These are phyloP conservation scores for Aphaenogaster rudis DNA, from an alignment of 1,140 invertebrate species.

Conservation along the genomic window DNA sequence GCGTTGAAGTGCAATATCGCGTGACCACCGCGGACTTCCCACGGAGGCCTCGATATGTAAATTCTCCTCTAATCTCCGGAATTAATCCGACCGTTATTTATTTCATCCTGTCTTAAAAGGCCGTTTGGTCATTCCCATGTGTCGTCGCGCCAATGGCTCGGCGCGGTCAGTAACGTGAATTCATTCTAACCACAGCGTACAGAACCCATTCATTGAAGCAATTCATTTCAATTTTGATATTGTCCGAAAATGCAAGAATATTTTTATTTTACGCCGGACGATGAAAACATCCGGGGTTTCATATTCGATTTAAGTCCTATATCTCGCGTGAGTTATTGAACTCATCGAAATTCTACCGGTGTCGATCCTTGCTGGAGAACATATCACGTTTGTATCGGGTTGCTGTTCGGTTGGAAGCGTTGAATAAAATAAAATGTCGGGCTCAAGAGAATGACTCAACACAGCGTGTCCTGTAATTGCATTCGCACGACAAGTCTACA, in stretches of 20 bases:
- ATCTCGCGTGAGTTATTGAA: not conserved
- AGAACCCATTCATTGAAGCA: too few relatives aligned
- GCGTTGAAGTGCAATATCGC: conserved; percentile 48
- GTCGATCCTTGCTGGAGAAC: not conserved
- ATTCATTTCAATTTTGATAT: not conserved
- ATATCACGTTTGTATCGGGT: not conserved
- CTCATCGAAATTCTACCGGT: conserved; percentile 19
- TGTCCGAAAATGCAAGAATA: not conserved
- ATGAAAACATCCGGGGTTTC: not conserved
- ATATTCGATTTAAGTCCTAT: not conserved
- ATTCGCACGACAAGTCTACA: conserved; percentile 36
- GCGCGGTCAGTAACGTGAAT: not conserved
- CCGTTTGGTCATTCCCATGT: not conserved
- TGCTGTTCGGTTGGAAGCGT: conserved; percentile 10
- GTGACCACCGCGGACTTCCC: conserved; percentile 36
- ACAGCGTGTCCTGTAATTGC: not conserved
- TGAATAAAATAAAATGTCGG: not conserved
- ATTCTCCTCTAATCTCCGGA: conserved; percentile 31
- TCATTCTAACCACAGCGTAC: not conserved
- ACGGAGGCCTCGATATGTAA: conserved; percentile 25
- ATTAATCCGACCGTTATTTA: conserved; percentile 52
- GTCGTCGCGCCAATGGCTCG: not conserved
- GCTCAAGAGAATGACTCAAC: not conserved
- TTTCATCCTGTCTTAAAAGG: conserved; percentile 24
- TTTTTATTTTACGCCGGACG: not conserved